Percentiles rank a stretch among this genome's conserved stretches.
Conservation (phyloP, 2,888 invertebrate genomes). For the Conus canariensis region DNA sequence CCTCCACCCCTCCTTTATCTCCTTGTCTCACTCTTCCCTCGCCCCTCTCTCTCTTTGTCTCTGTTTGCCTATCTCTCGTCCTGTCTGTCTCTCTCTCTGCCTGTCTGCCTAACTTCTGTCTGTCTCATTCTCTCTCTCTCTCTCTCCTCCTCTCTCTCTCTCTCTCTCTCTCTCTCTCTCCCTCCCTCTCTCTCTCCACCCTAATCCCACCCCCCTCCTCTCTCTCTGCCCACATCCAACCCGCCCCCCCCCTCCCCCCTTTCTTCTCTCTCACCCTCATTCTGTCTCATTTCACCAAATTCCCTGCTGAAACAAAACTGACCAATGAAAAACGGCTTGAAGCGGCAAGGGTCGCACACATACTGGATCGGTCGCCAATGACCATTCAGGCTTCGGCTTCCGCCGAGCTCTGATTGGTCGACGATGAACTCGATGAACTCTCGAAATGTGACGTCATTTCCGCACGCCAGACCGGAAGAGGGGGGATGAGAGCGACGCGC, state of each 20-base stretch:
- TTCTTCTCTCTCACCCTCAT: too few species aligned
- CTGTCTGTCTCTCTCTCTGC: background rate
- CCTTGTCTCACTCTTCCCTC: too few species aligned
- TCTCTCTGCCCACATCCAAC: too few species aligned
- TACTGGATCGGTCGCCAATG: constrained; percentile 56
- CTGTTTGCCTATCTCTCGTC: background rate
- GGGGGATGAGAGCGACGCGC: background rate
- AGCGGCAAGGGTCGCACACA: constrained; percentile 56
- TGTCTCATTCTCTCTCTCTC: background rate
- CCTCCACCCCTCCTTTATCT: too few species aligned
- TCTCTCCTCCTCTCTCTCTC: background rate
- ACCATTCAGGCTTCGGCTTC: constrained; percentile 48
- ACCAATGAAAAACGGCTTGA: constrained; percentile 52
- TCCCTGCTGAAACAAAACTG: background rate
- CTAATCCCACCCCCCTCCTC: too few species aligned
- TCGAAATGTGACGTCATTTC: constrained; percentile 58
- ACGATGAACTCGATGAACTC: constrained; percentile 58
- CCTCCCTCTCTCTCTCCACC: too few species aligned
- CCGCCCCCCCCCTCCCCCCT: too few species aligned
- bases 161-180: background rate
- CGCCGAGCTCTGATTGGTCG: constrained; percentile 27
- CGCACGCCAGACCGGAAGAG: constrained; percentile 46
- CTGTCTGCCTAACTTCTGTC: too few species aligned
- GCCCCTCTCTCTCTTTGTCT: background rate
- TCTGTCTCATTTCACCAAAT: too few species aligned